Base-by-base conservation (phyloP, 2,113 vertebrate species). In the Butorides virescens region DNA sequence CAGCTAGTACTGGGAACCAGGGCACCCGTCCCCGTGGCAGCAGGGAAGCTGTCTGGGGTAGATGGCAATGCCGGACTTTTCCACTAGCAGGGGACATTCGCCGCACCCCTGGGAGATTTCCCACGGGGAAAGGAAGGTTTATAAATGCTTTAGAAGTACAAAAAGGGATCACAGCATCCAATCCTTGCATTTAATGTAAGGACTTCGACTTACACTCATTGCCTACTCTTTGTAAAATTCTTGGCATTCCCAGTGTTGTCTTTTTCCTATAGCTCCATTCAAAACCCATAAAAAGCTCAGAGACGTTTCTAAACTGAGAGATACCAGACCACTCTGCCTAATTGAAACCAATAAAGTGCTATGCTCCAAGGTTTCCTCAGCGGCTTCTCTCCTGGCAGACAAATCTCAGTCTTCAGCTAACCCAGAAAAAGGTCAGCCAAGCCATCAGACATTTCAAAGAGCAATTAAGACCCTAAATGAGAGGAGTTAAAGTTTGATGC, bases 401-500 rank as follows among this genome's bases (percentile, higher is more conserved):
- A 88, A 86, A 90, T 86, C 78, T 92, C 65, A 71, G 59, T 5
- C 82, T 86, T 58, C 94, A 76, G 71, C 90, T 95, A 94, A 93
- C 86, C 78, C 91, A 88, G 53, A 73, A 44, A 92, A 96, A 96
- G 82, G 90, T 94, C 88, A 94, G 82, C 78, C 90, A 86, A 95
- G 82, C 85, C 96, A 93, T 93, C 90, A 90, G 86, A 90, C 21
- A 5, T 94, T 87, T 90, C 80, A 95, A 96, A 95, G 82, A 55
- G 29, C 88, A 94, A 79, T 93, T 95, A 95, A 95, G 82, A 88
- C 85, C 85, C 74, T 36, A 96, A 86, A 95, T 93, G 88, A 95
- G 72, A 37, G 1, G 74, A 94, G 90, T 93, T 88, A 70, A 86
- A 90, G 53, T 94, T 88, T 86, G 88, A 92, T 92, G 72, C 26